Percentiles rank a stretch among this genome's conserved stretches.
Evolutionary conservation across 1,140 invertebrate genomes (phyloP).

Genomic region (Tetragnatha versicolor): DNA sequence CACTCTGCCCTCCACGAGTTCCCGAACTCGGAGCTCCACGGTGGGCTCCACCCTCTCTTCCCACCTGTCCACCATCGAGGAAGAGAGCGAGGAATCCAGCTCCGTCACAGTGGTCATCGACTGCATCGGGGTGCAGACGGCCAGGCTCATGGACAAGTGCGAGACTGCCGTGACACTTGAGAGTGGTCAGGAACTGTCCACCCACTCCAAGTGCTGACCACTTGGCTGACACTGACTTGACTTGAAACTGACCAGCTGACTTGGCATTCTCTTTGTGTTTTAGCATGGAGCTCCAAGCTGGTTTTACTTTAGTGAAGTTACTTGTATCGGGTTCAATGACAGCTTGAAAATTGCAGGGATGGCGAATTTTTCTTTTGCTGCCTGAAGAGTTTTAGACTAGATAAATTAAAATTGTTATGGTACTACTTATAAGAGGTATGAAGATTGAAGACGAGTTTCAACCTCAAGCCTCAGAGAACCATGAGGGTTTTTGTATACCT

Average conservation of each 20-base stretch:
- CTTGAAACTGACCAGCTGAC: no score
- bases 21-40: not conserved
- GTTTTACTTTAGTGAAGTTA: no score
- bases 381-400: no score
- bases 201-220: constrained; percentile 16
- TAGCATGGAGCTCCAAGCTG: not conserved
- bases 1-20: not conserved
- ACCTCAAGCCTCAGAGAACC: no score
- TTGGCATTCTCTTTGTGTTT: not conserved
- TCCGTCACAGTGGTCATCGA: constrained; percentile 29
- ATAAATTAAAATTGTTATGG: no score
- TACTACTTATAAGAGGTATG: no score
- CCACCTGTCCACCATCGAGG: constrained; percentile 14
- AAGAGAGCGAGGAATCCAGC: not conserved
- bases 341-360: no score
- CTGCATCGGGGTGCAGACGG: constrained; percentile 19
- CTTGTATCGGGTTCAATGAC: no score
- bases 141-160: constrained; percentile 22
- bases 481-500: no score
- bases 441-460: no score
- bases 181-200: not conserved
- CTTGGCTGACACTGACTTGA: no score
- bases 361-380: no score
- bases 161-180: constrained; percentile 3
- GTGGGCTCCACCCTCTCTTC: not conserved